Evolutionary conservation across 2,113 vertebrate species (phyloP).

Genomic region (Silurus meridionalis): DNA sequence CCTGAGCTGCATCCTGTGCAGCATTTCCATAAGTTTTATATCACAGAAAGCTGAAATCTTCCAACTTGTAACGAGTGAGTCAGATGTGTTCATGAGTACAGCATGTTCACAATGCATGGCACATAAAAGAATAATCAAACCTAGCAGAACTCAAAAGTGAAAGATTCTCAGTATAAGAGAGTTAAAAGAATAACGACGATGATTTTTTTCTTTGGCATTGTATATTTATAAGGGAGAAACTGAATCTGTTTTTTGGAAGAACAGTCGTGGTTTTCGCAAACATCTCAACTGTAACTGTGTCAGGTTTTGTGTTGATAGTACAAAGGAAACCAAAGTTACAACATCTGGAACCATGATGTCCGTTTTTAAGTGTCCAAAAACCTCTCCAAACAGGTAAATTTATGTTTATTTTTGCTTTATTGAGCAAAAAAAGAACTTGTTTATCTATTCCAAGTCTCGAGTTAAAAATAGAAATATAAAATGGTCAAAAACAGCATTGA

Average conservation of each 20-base stretch:
- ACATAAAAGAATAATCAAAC: not conserved
- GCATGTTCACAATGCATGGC: not conserved
- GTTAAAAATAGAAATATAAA: not conserved
- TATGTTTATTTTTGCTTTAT: not conserved
- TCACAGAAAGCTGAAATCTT: not conserved
- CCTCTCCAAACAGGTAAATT: slow-evolving; percentile 10
- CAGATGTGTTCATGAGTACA: not conserved
- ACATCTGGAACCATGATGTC: slow-evolving; percentile 25
- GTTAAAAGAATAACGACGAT: not conserved
- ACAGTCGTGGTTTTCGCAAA: not conserved
- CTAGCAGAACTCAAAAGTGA: not conserved
- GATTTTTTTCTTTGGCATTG: no score
- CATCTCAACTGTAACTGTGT: not conserved
- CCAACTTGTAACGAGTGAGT: no score
- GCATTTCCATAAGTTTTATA: not conserved
- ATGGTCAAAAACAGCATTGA: not conserved
- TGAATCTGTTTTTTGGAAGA: not conserved
- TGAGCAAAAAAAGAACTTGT: not conserved
- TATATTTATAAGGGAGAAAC: not conserved
- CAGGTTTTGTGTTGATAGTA: not conserved
- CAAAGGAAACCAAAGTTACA: slow-evolving; percentile 5
- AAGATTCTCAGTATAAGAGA: not conserved
- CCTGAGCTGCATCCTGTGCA: not conserved
- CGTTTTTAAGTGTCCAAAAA: not conserved
- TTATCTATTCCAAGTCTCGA: not conserved